Percentiles rank a stretch among this genome's conserved stretches.
Evolutionary conservation across 2,888 invertebrate species (phyloP).

Genomic region (Eupithecia subumbrata): DNA sequence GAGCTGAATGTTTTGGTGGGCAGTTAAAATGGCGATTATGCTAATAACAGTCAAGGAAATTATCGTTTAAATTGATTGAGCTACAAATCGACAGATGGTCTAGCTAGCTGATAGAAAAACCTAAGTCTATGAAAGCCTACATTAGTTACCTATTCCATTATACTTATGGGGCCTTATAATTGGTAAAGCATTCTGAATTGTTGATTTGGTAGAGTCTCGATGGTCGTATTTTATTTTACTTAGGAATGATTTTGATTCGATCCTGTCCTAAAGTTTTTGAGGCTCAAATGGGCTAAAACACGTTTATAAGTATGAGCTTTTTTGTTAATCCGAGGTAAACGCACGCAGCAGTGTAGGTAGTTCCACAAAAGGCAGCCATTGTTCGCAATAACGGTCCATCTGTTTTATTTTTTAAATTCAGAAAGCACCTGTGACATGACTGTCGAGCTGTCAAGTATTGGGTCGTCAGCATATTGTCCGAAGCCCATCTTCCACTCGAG

Average conservation of each 20-base stretch:
- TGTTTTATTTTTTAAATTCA: conserved; percentile 30
- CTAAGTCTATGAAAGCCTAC: background rate
- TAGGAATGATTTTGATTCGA: background rate
- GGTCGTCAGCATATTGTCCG: conserved; percentile 49
- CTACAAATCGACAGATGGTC: conserved; percentile 15
- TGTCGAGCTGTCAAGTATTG: conserved; percentile 48
- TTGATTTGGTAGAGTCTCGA: background rate
- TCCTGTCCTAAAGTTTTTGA: conserved; percentile 4
- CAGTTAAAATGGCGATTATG: conserved; percentile 36
- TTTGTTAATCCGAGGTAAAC: conserved; percentile 32
- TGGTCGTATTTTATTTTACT: background rate
- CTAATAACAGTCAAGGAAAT: conserved; percentile 26
- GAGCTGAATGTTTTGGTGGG: conserved; percentile 35
- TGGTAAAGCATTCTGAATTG: background rate
- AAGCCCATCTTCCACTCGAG: conserved; percentile 79
- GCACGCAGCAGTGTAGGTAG: conserved; percentile 34
- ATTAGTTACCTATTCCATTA: background rate
- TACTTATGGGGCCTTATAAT: background rate
- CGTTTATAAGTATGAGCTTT: conserved; percentile 16
- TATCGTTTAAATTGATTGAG: conserved; percentile 26
- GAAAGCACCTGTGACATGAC: conserved; percentile 55
- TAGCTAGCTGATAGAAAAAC: conserved; percentile 4
- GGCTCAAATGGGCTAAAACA: conserved; percentile 18
- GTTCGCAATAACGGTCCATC: conserved; percentile 35
- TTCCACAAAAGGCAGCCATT: conserved; percentile 35